A percentile compares a stretch with the other conserved stretches of the same genome.
phyloP scores from a whole-genome alignment of 2,797 vertebrate genomes.

The Florisuga fusca region DNA sequence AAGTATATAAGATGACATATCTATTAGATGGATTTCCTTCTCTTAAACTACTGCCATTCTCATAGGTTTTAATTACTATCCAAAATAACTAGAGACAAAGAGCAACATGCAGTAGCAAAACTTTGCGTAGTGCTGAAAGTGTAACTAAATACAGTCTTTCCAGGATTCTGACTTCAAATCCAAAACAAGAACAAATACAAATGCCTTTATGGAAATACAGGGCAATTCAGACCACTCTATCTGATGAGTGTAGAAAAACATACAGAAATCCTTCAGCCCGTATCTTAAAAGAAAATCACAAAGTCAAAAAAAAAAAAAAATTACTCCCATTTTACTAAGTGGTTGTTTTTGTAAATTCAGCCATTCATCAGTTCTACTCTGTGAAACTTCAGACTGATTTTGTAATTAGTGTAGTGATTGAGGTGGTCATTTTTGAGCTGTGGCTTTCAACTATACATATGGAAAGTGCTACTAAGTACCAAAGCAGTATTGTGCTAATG shows the following conservation, averaged over 20 bases:
- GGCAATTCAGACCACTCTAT: not conserved
- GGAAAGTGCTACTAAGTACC: not conserved
- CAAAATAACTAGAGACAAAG: not conserved
- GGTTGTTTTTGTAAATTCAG: not conserved
- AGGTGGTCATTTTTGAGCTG: not conserved
- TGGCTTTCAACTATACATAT: not conserved
- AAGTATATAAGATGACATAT: not conserved
- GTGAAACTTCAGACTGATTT: not conserved
- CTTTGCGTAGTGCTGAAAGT: not conserved
- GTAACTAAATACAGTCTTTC: not conserved
- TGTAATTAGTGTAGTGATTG: not conserved
- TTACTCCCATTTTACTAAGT: not conserved
- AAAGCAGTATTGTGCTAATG: not conserved
- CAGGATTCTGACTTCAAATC: not conserved
- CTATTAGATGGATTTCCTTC: not conserved
- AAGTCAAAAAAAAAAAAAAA: not conserved
- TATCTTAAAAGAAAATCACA: not conserved
- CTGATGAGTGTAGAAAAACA: not conserved
- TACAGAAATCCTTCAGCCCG: not conserved
- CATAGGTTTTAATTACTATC: not conserved
- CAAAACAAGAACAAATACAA: not conserved
- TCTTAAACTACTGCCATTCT: not conserved
- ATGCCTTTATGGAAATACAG: not conserved
- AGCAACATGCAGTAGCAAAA: not conserved
- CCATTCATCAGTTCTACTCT: not conserved